Conservation (phyloP, 2,888 invertebrate species). For the Volucella inflata region DNA sequence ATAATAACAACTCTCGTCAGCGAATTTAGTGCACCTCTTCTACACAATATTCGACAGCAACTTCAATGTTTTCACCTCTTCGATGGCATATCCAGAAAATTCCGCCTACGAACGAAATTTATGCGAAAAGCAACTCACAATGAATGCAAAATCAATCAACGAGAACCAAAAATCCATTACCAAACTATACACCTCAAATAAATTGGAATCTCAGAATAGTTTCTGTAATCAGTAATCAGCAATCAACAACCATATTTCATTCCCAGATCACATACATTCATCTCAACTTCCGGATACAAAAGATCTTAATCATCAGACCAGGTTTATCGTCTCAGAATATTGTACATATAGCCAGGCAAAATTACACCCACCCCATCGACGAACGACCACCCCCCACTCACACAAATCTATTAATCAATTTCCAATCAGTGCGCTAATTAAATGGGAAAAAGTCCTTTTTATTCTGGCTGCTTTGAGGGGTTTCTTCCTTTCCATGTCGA, state of each 20-base stretch:
- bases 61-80: no score
- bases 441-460: constrained; percentile 55
- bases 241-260: constrained; percentile 7
- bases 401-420: constrained; percentile 58
- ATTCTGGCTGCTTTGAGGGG: constrained; percentile 32
- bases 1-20: no score
- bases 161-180: neutral
- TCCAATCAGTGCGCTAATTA: constrained; percentile 67
- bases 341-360: neutral
- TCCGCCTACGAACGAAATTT: no score
- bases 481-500: neutral
- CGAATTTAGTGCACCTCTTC: no score
- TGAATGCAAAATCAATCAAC: constrained; percentile 12
- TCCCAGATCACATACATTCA: constrained; percentile 3
- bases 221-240: neutral
- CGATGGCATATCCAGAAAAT: no score
- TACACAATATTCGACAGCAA: no score
- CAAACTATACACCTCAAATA: neutral
- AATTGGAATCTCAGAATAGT: neutral
- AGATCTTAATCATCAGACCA: constrained; percentile 38
- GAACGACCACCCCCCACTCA: constrained; percentile 1
- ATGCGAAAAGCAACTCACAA: neutral
- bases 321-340: neutral
- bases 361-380: neutral
- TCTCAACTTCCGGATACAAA: constrained; percentile 26